phyloP scores from a whole-genome alignment of 2,888 invertebrate species.

The Scrobipalpa atriplicella region DNA sequence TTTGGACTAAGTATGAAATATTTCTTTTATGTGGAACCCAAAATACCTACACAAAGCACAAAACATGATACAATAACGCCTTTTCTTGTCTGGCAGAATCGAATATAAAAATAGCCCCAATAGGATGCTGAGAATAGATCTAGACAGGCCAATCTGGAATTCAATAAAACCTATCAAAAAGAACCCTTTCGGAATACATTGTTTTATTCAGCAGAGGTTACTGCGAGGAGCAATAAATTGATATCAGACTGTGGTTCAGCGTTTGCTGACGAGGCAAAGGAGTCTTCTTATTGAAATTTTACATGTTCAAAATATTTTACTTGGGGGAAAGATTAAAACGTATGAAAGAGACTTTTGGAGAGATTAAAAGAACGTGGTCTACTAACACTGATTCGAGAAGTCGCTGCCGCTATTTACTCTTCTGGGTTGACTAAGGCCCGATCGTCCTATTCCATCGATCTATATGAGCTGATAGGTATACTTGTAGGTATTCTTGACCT shows the following conservation, averaged over 20 bases:
- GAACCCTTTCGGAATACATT: constrained; percentile 4
- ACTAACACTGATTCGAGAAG: no score
- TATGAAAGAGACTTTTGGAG: no score
- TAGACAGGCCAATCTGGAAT: constrained; percentile 9
- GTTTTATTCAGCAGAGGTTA: constrained; percentile 4
- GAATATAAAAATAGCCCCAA: constrained; percentile 20
- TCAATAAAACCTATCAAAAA: background rate
- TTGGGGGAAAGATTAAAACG: no score
- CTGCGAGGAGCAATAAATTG: background rate
- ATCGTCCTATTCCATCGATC: no score
- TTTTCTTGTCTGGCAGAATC: background rate
- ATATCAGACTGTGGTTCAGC: background rate
- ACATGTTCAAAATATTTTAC: background rate
- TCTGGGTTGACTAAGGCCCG: no score
- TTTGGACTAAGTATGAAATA: no score
- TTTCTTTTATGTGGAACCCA: no score
- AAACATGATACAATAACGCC: no score
- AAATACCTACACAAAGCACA: no score
- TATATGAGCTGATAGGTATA: no score
- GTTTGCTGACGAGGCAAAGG: background rate
- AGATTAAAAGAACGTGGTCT: background rate
- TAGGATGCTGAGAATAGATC: constrained; percentile 1
- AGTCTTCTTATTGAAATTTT: constrained; percentile 1
- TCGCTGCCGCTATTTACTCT: no score
- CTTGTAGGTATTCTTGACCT: no score